Evolutionary conservation across 2,888 invertebrate species (phyloP), one percentile per base, ranked within the genome.

Genomic region (Hipparchia semele): DNA sequence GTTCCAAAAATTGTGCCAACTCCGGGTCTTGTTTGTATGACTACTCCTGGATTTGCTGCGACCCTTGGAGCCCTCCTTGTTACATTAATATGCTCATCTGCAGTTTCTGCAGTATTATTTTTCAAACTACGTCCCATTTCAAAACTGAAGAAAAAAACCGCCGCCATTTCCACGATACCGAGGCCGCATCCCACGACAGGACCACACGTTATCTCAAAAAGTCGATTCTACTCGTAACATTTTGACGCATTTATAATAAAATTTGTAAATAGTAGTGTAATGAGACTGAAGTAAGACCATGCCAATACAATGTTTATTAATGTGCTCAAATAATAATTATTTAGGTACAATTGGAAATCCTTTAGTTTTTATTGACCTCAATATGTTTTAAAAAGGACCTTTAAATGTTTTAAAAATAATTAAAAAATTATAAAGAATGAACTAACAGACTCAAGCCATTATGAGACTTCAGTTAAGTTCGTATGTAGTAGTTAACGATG

Each of bases 31-130:
- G 98, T 98, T 78, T 98, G 98, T 89, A 98, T 98, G 98, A 98
- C 98, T 0, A 98, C 98, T 5, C 97, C 98, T n/a, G 98, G 98
- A 10, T 98, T 98, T 84, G 97, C 98, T 58, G 97, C 97, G 53
- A 97, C 98, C 49, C 94, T 98, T 49, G 96, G 98, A 68, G 95
- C 98, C 65, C 94, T 98, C 45, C 94, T 98, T 74, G 97, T 96
- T 70, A 97, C 98, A 69, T 93, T 98, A 79, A 93, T 98, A 72
- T 96, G 97, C 73, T 98, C 98, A 9, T 98, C 98, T 85, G 94
- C 98, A 53, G 95, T 98, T 78, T 98, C 98, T 68, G 97, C 98
- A 39, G 96, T 98, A 81, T 94, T 98, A 23, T 98, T 97, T 88
- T 95, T 98, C 64, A 96, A 97, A 80, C 94, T 98, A 81, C 94